Evolutionary conservation across 2,888 invertebrate genomes (phyloP).

Genomic region (Morpho deidamia): DNA sequence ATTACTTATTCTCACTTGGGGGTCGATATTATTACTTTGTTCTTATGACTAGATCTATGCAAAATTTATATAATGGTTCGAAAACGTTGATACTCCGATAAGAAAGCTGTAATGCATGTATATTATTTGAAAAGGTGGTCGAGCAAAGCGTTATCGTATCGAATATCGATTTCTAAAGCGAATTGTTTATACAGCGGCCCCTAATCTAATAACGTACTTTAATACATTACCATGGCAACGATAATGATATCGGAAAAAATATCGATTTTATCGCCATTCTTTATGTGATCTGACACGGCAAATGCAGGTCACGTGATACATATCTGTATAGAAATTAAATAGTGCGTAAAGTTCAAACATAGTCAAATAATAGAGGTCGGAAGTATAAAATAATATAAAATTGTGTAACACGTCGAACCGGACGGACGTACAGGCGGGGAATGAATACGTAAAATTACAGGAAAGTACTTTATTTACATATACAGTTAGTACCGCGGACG

Average conservation of each 20-base stretch:
- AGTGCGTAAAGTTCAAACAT: constrained; percentile 10
- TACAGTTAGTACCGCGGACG: too few species aligned
- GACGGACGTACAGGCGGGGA: too few species aligned
- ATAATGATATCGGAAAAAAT: constrained; percentile 21
- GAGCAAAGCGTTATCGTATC: constrained; percentile 36
- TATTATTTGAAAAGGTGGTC: constrained; percentile 27
- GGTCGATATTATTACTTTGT: constrained; percentile 1
- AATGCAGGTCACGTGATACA: constrained; percentile 21
- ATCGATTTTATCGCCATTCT: constrained; percentile 22
- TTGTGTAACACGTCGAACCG: too few species aligned
- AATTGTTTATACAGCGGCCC: constrained; percentile 44
- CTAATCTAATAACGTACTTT: constrained; percentile 19
- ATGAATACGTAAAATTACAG: too few species aligned
- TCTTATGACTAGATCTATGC: constrained; percentile 3
- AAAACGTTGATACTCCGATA: constrained; percentile 20
- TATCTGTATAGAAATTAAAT: constrained; percentile 16
- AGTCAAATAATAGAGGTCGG: background rate
- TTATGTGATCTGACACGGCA: constrained; percentile 15
- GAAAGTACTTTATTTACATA: too few species aligned
- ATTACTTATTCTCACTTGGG: constrained; percentile 9
- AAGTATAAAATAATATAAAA: too few species aligned
- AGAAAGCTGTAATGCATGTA: constrained; percentile 14
- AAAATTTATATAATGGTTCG: constrained; percentile 16
- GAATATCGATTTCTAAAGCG: constrained; percentile 47
- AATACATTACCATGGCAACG: constrained; percentile 24